A percentile compares a stretch with the other conserved stretches of the same genome.
These are phyloP conservation scores for Rostratula benghalensis DNA, from an alignment of 2,113 vertebrate species.

Conservation along the genomic window DNA sequence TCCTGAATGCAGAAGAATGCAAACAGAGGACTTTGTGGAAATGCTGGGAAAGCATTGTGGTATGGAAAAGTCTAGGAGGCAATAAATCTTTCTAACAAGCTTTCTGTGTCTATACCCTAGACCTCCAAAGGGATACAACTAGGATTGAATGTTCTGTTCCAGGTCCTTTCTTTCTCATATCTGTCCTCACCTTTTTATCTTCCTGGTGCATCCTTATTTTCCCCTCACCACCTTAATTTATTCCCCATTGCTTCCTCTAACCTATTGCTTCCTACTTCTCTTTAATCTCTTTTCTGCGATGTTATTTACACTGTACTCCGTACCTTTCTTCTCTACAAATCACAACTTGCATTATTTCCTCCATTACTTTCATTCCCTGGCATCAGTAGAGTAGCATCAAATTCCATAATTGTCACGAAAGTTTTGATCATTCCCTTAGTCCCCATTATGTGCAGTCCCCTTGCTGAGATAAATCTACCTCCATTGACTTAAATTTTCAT, in stretches of 20 bases:
- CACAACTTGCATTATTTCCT: background rate
- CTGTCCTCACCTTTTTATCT: background rate
- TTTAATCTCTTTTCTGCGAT: background rate
- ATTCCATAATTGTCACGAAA: background rate
- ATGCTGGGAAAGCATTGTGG: background rate
- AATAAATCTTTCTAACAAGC: background rate
- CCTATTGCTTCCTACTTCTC: background rate
- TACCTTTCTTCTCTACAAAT: background rate
- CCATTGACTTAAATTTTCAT: background rate
- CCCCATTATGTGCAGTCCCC: background rate
- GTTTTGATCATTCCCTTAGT: slow-evolving; percentile 20
- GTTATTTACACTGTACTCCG: background rate
- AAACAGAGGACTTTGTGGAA: background rate
- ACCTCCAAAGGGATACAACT: background rate
- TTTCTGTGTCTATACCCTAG: background rate
- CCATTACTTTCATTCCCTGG: background rate
- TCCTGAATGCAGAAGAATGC: background rate
- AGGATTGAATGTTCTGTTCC: background rate
- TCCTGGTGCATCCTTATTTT: background rate
- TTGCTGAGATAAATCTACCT: slow-evolving; percentile 44
- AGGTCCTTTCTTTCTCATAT: background rate
- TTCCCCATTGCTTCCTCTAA: background rate
- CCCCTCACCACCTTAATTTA: background rate
- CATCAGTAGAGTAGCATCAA: background rate
- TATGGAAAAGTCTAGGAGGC: background rate